Percentiles rank a stretch among this genome's conserved stretches.
Conservation (phyloP, 2,888 invertebrate genomes). For the Sinotaia quadrata region DNA sequence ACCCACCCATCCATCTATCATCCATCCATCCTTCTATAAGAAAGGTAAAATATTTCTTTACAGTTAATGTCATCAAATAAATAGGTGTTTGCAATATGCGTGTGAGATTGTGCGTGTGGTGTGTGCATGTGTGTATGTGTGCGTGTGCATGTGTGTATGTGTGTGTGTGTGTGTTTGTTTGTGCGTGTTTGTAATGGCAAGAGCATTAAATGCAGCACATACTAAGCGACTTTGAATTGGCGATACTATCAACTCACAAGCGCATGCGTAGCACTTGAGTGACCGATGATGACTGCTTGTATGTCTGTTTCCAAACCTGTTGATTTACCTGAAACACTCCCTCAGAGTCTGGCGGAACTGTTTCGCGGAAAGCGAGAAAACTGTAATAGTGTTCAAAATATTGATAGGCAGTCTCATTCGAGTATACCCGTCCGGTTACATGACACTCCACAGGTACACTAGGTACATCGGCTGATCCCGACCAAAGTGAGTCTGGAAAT, state of each 20-base stretch:
- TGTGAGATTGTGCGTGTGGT: constrained; percentile 7
- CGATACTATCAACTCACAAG: too few species aligned
- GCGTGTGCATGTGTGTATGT: background rate
- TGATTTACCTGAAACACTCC: constrained; percentile 43
- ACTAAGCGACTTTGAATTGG: too few species aligned
- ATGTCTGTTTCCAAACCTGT: too few species aligned
- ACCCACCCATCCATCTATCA: too few species aligned
- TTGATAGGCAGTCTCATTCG: constrained; percentile 21
- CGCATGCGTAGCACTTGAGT: too few species aligned
- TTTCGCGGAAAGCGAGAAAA: constrained; percentile 46
- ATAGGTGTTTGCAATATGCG: background rate
- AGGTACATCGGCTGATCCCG: too few species aligned
- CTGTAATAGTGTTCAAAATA: constrained; percentile 50
- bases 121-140: constrained; percentile 2
- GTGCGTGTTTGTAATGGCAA: background rate
- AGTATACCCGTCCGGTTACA: constrained; percentile 44
- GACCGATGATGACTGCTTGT: too few species aligned
- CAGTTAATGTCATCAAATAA: background rate
- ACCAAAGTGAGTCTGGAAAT: too few species aligned
- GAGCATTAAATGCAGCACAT: too few species aligned
- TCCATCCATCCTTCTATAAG: background rate
- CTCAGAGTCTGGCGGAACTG: constrained; percentile 23
- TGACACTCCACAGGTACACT: constrained; percentile 46
- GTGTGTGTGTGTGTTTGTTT: background rate
- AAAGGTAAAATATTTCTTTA: background rate